phyloP scores from a whole-genome alignment of 2,113 vertebrate genomes.

The Callospermophilus lateralis region DNA sequence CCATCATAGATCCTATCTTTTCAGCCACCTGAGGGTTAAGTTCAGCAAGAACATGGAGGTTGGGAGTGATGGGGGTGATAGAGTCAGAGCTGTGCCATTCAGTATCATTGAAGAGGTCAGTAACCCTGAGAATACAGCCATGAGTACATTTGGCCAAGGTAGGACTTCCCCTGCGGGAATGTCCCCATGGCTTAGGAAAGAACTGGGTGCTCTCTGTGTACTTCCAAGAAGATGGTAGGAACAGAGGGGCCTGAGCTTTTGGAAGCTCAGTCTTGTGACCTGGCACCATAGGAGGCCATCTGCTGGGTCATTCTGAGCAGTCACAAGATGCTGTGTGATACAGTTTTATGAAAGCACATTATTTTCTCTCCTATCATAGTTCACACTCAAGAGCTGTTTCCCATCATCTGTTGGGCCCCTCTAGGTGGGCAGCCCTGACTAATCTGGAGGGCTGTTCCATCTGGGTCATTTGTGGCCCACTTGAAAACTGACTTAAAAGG shows the following conservation, averaged over 20 bases:
- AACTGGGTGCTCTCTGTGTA: background rate
- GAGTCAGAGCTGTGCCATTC: background rate
- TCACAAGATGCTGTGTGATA: conserved; percentile 42
- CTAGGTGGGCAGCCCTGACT: background rate
- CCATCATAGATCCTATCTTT: background rate
- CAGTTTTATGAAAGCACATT: conserved; percentile 48
- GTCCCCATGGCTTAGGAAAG: background rate
- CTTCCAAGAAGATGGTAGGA: conserved; percentile 10
- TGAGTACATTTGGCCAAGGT: background rate
- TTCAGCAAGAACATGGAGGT: background rate
- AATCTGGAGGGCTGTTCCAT: background rate
- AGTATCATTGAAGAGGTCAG: background rate
- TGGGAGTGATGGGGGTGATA: background rate
- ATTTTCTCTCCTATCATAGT: conserved; percentile 38
- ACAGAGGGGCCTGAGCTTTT: background rate
- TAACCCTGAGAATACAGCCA: background rate
- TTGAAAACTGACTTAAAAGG: conserved; percentile 64
- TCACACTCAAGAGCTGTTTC: conserved; percentile 61
- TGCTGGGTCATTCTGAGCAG: background rate
- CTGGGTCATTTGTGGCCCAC: conserved; percentile 48
- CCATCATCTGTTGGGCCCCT: background rate
- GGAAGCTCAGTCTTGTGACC: conserved; percentile 58
- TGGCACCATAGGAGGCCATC: background rate
- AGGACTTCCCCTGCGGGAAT: background rate
- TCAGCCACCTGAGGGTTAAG: background rate